phyloP scores from a whole-genome alignment of 1,140 invertebrate species.

The Gyrodactylus salaris region DNA sequence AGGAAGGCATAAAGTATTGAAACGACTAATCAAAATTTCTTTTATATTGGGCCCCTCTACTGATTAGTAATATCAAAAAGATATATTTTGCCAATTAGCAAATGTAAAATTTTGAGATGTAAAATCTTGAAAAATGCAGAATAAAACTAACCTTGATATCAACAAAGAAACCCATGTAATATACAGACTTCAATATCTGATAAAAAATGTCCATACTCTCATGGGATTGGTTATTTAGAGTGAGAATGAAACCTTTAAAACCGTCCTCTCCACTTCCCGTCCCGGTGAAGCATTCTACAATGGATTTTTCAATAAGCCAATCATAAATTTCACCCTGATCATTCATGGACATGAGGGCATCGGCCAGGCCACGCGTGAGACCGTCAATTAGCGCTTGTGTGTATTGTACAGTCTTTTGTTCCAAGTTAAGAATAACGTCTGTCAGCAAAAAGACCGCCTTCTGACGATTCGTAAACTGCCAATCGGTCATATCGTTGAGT shows the following conservation, averaged over 20 bases:
- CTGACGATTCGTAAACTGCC: background rate
- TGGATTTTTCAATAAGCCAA: background rate
- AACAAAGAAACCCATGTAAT: background rate
- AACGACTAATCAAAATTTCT: too few relatives aligned
- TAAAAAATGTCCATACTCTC: background rate
- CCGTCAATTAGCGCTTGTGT: background rate
- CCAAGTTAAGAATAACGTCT: background rate
- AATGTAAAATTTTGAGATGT: too few relatives aligned
- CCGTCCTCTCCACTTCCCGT: too few relatives aligned
- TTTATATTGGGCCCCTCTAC: too few relatives aligned
- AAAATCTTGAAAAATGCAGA: background rate
- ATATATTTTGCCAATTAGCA: too few relatives aligned
- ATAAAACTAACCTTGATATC: background rate
- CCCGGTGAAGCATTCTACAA: background rate
- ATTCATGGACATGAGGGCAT: background rate
- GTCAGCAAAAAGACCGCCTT: background rate
- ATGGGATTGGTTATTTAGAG: background rate
- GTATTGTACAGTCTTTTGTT: background rate
- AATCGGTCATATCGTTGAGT: background rate
- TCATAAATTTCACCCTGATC: background rate
- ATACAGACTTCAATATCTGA: background rate
- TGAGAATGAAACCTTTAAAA: background rate
- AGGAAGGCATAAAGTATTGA: too few relatives aligned
- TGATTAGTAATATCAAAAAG: too few relatives aligned
- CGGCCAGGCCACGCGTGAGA: background rate